phyloP scores from a whole-genome alignment of 2,888 invertebrate genomes.

The Drosophila kuntzei region DNA sequence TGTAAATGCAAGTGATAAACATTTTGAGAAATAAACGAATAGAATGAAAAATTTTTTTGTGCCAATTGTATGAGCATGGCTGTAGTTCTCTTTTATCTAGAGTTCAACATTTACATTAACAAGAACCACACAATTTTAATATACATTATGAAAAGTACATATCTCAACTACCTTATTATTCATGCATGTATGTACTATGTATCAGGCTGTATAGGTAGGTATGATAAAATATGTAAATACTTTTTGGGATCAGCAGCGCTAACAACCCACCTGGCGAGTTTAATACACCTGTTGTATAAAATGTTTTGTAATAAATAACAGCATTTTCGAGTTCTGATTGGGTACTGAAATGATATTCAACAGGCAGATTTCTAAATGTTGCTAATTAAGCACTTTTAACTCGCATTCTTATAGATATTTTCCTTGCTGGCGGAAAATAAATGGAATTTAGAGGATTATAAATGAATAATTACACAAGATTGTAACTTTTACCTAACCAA shows the following conservation, averaged over 20 bases:
- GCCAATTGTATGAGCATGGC: too few relatives aligned
- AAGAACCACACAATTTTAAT: slow-evolving; percentile 6
- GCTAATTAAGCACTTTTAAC: background rate
- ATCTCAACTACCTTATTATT: slow-evolving; percentile 2
- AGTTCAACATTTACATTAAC: slow-evolving; percentile 10
- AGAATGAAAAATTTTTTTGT: too few relatives aligned
- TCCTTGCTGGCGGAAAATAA: slow-evolving; percentile 52
- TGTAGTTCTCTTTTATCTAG: background rate
- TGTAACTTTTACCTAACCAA: background rate
- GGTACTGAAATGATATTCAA: background rate
- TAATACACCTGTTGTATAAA: background rate
- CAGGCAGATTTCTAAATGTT: slow-evolving; percentile 7
- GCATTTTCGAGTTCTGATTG: slow-evolving; percentile 8
- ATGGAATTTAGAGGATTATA: slow-evolving; percentile 39
- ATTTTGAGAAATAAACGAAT: too few relatives aligned
- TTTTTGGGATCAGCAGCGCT: slow-evolving; percentile 38
- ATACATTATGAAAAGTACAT: slow-evolving; percentile 20
- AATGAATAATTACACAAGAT: background rate
- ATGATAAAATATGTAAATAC: slow-evolving; percentile 29
- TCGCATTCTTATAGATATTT: slow-evolving; percentile 51
- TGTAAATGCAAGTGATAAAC: too few relatives aligned
- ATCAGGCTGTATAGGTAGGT: slow-evolving; percentile 12
- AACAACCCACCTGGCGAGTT: background rate
- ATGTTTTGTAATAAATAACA: slow-evolving; percentile 17
- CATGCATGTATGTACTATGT: slow-evolving; percentile 2